Percentiles rank a stretch among this genome's conserved stretches.
Evolutionary conservation across 2,113 vertebrate genomes (phyloP).

Genomic region (Phaetusa simplex): DNA sequence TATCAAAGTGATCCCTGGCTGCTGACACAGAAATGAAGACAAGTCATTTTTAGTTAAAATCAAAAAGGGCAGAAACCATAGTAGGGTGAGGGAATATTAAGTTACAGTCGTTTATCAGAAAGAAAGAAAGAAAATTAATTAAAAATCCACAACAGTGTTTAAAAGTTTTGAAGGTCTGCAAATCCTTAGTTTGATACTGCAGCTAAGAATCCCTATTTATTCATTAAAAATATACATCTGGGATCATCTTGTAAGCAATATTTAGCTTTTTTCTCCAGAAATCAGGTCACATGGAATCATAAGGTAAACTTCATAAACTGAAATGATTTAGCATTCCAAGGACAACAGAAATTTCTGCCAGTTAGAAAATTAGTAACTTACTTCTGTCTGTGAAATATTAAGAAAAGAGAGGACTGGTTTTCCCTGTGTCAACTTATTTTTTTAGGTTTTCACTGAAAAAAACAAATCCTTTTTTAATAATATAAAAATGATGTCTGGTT

Average conservation of each 20-base stretch:
- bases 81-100: not conserved
- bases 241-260: not conserved
- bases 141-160: not conserved
- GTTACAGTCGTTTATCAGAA: not conserved
- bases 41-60: slow-evolving; percentile 27
- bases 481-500: not conserved
- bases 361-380: not conserved
- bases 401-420: not conserved
- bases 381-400: not conserved
- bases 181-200: not conserved
- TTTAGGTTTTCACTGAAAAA: not conserved
- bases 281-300: not conserved
- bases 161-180: not conserved
- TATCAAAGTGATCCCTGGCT: not conserved
- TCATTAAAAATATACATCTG: not conserved
- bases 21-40: slow-evolving; percentile 37
- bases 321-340: not conserved
- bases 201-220: not conserved
- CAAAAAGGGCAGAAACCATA: not conserved
- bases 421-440: not conserved
- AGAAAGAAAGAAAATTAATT: not conserved
- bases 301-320: not conserved
- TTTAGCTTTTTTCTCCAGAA: not conserved
- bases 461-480: not conserved
- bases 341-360: not conserved